Percentiles rank a stretch among this genome's conserved stretches.
phyloP scores from a whole-genome alignment of 2,797 vertebrate species.

The Gambusia yucatana region DNA sequence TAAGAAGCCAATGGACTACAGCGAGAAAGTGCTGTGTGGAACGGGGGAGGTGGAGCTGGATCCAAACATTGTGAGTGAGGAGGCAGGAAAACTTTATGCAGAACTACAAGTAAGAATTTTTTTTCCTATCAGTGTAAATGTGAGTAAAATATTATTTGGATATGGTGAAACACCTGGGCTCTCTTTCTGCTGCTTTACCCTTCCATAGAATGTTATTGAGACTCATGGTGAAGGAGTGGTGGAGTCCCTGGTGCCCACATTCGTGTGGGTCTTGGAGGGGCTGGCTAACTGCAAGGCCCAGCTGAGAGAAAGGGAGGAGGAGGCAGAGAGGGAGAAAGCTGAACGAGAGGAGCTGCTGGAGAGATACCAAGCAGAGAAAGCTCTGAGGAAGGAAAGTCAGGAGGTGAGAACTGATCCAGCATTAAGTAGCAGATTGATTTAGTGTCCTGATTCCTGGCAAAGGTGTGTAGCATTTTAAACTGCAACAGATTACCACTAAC shows the following conservation, averaged over 20 bases:
- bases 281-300: conserved; percentile 81
- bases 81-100: conserved; percentile 84
- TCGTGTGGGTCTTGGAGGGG: conserved; percentile 85
- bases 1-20: conserved; percentile 74
- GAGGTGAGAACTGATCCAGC: conserved; percentile 71
- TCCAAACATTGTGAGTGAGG: conserved; percentile 85
- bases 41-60: conserved; percentile 80
- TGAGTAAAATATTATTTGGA: not conserved
- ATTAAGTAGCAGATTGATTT: not conserved
- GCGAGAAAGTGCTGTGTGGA: conserved; percentile 75
- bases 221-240: conserved; percentile 82
- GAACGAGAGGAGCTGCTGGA: conserved; percentile 78
- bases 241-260: conserved; percentile 83
- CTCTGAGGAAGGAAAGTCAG: conserved; percentile 80
- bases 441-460: not conserved
- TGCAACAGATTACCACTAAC: not conserved
- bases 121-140: not conserved
- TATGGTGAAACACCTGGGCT: not conserved
- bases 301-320: conserved; percentile 80
- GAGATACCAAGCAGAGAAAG: conserved; percentile 78
- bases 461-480: not conserved
- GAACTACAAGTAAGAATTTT: conserved; percentile 80
- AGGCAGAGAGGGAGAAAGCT: conserved; percentile 76
- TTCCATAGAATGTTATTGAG: conserved; percentile 78
- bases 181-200: conserved; percentile 1